A percentile compares a stretch with the other conserved stretches of the same genome.
Conservation (phyloP, 2,888 invertebrate species). For the Baronia brevicornis region DNA sequence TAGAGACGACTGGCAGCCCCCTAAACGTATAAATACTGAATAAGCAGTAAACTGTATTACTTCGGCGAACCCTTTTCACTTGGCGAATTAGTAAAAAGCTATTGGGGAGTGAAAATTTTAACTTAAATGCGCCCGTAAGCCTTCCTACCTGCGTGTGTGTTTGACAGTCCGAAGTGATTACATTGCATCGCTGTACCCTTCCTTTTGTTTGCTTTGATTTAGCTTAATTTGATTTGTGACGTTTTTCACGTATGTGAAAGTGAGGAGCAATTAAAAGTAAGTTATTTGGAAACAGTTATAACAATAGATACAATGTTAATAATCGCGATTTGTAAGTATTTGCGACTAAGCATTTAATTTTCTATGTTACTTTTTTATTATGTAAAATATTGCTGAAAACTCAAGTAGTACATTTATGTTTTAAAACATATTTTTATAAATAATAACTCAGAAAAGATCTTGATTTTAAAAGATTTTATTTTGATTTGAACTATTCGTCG, state of each 20-base stretch:
- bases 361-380: neutral
- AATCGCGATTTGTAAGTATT: neutral
- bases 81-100: slow-evolving; percentile 76
- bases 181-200: slow-evolving; percentile 53
- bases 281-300: neutral
- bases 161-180: slow-evolving; percentile 73
- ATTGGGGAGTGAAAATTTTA: slow-evolving; percentile 75
- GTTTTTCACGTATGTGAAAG: slow-evolving; percentile 36
- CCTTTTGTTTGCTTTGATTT: slow-evolving; percentile 70
- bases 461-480: too few relatives aligned
- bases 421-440: too few relatives aligned
- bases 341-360: neutral
- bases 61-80: slow-evolving; percentile 75
- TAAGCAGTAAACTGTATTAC: slow-evolving; percentile 76
- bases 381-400: neutral
- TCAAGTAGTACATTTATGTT: too few relatives aligned
- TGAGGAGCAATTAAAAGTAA: slow-evolving; percentile 26
- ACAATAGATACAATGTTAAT: neutral
- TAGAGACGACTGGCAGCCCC: slow-evolving; percentile 61
- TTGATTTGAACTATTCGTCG: too few relatives aligned
- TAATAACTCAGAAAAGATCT: too few relatives aligned
- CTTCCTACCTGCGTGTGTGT: slow-evolving; percentile 64
- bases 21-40: slow-evolving; percentile 72
- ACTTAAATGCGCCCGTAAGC: slow-evolving; percentile 70
- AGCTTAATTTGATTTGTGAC: slow-evolving; percentile 68